A percentile compares a stretch with the other conserved stretches of the same genome.
phyloP scores from a whole-genome alignment of 1,140 invertebrate genomes.

The Saxidomus purpurata region DNA sequence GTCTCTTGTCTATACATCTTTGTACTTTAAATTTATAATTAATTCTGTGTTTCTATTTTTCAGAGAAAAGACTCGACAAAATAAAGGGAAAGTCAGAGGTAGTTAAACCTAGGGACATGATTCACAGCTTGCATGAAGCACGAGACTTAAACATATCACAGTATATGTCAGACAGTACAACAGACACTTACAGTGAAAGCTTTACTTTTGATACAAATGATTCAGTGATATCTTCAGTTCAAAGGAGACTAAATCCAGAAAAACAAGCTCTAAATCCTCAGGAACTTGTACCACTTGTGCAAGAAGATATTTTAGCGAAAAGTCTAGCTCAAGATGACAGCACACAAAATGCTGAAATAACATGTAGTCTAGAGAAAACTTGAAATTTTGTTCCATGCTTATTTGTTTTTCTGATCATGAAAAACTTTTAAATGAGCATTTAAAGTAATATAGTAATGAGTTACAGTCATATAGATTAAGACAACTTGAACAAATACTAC shows the following conservation, averaged over 20 bases:
- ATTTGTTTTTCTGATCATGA: too few species aligned
- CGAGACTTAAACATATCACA: conserved; percentile 29
- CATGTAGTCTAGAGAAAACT: neutral
- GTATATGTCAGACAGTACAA: neutral
- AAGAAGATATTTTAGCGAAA: conserved; percentile 55
- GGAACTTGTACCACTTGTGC: conserved; percentile 38
- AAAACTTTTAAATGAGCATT: too few species aligned
- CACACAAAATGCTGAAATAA: neutral
- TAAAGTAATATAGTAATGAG: too few species aligned
- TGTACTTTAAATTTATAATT: too few species aligned
- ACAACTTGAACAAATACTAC: too few species aligned
- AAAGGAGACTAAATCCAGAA: conserved; percentile 55
- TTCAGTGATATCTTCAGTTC: conserved; percentile 27
- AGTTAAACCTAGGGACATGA: conserved; percentile 43
- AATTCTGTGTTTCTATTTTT: too few species aligned
- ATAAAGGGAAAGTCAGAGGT: conserved; percentile 9
- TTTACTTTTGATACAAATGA: conserved; percentile 2
- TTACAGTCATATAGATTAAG: too few species aligned
- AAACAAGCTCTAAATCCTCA: conserved; percentile 48
- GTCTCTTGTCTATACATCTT: too few species aligned
- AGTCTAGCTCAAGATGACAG: conserved; percentile 1
- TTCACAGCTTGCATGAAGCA: conserved; percentile 18
- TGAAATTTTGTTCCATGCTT: neutral
- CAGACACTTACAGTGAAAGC: neutral
- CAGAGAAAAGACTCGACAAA: conserved; percentile 51